Evolutionary conservation across 2,888 invertebrate genomes (phyloP).

Genomic region (Mongoloraphidia duomilia): DNA sequence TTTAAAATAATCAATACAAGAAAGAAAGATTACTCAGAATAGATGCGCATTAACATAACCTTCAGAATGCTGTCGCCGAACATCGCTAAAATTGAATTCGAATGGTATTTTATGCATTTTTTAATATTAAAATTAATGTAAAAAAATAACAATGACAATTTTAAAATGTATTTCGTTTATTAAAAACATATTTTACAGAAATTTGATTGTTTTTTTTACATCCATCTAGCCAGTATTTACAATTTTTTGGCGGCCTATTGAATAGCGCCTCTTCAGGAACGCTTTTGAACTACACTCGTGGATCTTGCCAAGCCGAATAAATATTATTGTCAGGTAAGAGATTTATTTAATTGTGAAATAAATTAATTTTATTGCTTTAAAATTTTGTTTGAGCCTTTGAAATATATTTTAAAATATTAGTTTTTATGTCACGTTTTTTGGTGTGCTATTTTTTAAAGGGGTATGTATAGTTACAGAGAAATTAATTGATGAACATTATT

Average conservation of each 20-base stretch:
- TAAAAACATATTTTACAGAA: no score
- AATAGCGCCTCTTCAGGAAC: slow-evolving; percentile 25
- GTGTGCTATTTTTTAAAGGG: slow-evolving; percentile 16
- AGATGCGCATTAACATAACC: no score
- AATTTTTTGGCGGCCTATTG: slow-evolving; percentile 26
- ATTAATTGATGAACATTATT: slow-evolving; percentile 23
- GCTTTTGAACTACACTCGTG: slow-evolving; percentile 19
- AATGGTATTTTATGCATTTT: no score
- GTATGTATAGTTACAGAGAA: slow-evolving; percentile 18
- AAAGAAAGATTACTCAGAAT: no score
- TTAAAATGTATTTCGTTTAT: no score
- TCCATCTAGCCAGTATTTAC: neutral
- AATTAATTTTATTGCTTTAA: slow-evolving; percentile 26
- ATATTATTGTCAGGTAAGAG: neutral
- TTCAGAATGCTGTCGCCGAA: no score
- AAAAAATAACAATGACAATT: no score
- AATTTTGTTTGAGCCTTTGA: slow-evolving; percentile 22
- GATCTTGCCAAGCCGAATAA: neutral
- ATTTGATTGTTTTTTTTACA: no score
- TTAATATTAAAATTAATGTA: no score
- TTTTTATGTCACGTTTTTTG: slow-evolving; percentile 27
- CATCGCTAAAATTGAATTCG: no score
- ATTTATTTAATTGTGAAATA: slow-evolving; percentile 9
- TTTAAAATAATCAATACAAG: no score
- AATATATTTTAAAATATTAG: slow-evolving; percentile 25